phyloP scores from a whole-genome alignment of 2,888 invertebrate genomes.

The Nephrotoma guestfalica region DNA sequence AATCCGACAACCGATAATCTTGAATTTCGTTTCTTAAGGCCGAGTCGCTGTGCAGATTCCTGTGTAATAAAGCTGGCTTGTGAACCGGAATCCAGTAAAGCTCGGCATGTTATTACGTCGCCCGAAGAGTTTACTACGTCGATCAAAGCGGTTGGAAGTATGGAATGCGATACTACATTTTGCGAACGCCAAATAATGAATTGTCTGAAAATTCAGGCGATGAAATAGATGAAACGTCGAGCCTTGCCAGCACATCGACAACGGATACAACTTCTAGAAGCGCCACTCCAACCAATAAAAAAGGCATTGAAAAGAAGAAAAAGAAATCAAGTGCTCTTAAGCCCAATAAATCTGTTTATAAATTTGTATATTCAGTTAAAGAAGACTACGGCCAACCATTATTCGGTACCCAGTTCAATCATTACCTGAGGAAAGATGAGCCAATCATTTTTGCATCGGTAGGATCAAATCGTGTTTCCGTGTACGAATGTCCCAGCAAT shows the following conservation, averaged over 20 bases:
- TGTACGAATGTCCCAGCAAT: constrained; percentile 79
- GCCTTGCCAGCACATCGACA: constrained; percentile 65
- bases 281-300: constrained; percentile 61
- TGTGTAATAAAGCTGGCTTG: no score
- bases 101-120: no score
- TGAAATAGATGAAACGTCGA: constrained; percentile 51
- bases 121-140: no score
- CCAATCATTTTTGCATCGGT: constrained; percentile 86
- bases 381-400: constrained; percentile 89
- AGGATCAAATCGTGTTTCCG: constrained; percentile 82
- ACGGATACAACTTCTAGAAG: constrained; percentile 61
- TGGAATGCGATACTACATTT: no score
- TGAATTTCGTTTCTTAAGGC: no score
- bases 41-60: no score
- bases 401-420: constrained; percentile 90
- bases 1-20: no score
- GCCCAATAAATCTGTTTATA: constrained; percentile 57
- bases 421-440: constrained; percentile 64
- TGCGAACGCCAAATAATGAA: constrained; percentile 6
- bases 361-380: constrained; percentile 65
- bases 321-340: constrained; percentile 38
- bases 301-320: constrained; percentile 38
- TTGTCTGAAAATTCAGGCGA: constrained; percentile 13
- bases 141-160: no score
- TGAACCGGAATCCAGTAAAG: no score